Percentiles rank a stretch among this genome's conserved stretches.
phyloP scores from a whole-genome alignment of 2,888 invertebrate species.

The Cosmia trapezina region DNA sequence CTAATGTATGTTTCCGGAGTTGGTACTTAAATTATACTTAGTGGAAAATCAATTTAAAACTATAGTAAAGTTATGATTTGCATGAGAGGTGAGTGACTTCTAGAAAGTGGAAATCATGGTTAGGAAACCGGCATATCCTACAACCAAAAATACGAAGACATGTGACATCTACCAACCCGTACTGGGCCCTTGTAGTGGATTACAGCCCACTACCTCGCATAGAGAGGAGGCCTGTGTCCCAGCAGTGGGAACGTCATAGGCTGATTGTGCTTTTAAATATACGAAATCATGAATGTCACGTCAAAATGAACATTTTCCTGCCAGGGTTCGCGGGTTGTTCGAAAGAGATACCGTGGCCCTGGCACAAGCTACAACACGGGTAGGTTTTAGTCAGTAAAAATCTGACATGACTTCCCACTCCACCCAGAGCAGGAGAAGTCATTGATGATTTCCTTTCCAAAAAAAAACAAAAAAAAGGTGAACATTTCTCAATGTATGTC shows the following conservation, averaged over 20 bases:
- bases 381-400: too few relatives aligned
- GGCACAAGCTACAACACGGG: too few relatives aligned
- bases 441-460: too few relatives aligned
- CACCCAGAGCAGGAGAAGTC: too few relatives aligned
- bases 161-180: background rate
- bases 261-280: background rate
- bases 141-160: background rate
- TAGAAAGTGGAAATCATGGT: background rate
- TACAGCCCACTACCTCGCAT: too few relatives aligned
- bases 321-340: too few relatives aligned
- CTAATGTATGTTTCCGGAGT: background rate
- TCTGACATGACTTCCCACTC: too few relatives aligned
- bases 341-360: too few relatives aligned
- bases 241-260: background rate
- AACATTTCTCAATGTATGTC: too few relatives aligned
- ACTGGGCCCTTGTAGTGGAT: background rate
- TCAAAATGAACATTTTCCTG: too few relatives aligned
- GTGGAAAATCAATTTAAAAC: background rate
- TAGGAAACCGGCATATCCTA: background rate
- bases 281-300: background rate
- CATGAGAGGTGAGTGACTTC: background rate
- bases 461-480: too few relatives aligned
- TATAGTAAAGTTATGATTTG: background rate
- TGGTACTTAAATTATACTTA: background rate
- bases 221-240: background rate